Evolutionary conservation across 2,888 invertebrate species (phyloP).

Genomic region (Apoda limacodes): DNA sequence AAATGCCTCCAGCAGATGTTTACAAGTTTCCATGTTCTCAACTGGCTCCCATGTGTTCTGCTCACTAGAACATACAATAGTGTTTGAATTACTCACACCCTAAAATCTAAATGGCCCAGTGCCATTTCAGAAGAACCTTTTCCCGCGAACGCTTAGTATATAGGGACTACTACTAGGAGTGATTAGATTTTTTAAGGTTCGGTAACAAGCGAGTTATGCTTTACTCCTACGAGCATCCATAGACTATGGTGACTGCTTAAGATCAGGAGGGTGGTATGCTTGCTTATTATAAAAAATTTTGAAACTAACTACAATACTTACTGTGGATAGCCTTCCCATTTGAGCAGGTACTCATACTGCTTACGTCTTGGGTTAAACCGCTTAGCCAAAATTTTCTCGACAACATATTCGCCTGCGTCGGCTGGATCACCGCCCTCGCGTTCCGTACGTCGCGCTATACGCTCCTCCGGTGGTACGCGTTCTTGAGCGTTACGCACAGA

Average conservation of each 20-base stretch:
- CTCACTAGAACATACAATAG: slow-evolving; percentile 68
- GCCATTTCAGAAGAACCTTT: too few species aligned
- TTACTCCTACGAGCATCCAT: too few species aligned
- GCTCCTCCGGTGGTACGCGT: slow-evolving; percentile 57
- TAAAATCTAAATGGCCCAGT: too few species aligned
- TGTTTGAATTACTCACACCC: too few species aligned
- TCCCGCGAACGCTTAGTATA: too few species aligned
- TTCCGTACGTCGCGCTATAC: slow-evolving; percentile 62
- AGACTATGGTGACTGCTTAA: neutral
- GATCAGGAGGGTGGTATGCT: neutral
- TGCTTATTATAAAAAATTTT: slow-evolving; percentile 1
- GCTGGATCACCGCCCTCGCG: slow-evolving; percentile 39
- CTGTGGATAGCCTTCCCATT: slow-evolving; percentile 87
- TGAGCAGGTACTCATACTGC: slow-evolving; percentile 85
- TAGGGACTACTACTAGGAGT: too few species aligned
- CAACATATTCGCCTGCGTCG: slow-evolving; percentile 75
- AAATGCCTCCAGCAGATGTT: slow-evolving; percentile 81
- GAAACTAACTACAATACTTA: slow-evolving; percentile 43
- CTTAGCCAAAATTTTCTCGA: slow-evolving; percentile 87
- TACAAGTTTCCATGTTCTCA: slow-evolving; percentile 80
- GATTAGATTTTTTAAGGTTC: too few species aligned
- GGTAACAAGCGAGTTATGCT: too few species aligned
- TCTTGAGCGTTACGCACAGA: slow-evolving; percentile 58
- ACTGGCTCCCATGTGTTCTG: slow-evolving; percentile 89
- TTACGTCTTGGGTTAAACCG: slow-evolving; percentile 83